These are phyloP conservation scores for Corapipo altera DNA, from an alignment of 2,113 vertebrate species.

Conservation along the genomic window DNA sequence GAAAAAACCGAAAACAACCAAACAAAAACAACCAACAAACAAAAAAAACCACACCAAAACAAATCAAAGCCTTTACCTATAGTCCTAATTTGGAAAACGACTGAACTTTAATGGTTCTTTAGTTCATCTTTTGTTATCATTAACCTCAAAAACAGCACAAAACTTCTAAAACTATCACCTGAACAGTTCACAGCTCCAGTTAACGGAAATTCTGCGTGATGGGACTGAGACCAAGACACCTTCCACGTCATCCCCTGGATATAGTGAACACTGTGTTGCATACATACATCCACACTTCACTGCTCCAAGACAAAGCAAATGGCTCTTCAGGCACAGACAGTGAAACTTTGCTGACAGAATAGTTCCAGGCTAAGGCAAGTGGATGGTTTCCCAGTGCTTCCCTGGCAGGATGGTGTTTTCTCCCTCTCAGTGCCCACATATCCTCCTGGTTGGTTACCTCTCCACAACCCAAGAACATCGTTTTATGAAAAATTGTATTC, in stretches of 20 bases:
- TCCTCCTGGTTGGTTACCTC: background rate
- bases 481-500: background rate
- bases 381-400: background rate
- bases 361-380: background rate
- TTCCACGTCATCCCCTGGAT: background rate
- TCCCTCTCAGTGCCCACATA: background rate
- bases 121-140: background rate
- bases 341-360: background rate
- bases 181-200: background rate
- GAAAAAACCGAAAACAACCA: background rate
- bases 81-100: background rate
- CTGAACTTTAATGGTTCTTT: background rate
- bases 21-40: no score
- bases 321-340: background rate
- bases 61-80: background rate
- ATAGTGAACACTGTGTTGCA: rapidly evolving
- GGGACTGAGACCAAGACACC: background rate
- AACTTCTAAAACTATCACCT: background rate
- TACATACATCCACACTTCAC: rapidly evolving
- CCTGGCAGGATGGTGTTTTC: background rate
- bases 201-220: background rate
- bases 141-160: background rate
- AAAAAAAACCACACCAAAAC: background rate
- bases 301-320: background rate
- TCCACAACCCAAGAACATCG: background rate